Conservation (phyloP, 1,140 invertebrate genomes). For the Pygmarrhopalites habei region DNA sequence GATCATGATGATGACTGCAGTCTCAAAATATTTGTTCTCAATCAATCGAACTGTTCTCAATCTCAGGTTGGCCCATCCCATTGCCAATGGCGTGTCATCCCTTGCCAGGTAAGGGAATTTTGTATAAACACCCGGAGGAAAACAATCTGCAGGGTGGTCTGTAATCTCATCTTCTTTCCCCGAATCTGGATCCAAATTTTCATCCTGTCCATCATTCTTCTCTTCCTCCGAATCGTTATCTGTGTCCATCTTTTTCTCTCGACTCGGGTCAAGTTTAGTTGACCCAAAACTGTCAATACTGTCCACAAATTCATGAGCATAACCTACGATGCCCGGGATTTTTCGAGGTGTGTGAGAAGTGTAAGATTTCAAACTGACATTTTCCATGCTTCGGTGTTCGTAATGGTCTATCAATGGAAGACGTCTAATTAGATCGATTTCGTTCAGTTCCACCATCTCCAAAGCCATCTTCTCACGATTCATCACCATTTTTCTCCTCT, state of each 20-base stretch:
- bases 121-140: constrained; percentile 79
- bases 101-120: constrained; percentile 77
- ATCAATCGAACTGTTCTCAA: constrained; percentile 89
- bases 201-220: too few species aligned
- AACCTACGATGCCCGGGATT: constrained; percentile 65
- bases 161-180: constrained; percentile 48
- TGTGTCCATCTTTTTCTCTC: too few species aligned
- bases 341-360: too few species aligned
- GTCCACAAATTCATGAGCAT: too few species aligned
- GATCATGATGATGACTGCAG: constrained; percentile 97
- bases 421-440: constrained; percentile 89
- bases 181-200: constrained; percentile 63
- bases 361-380: constrained; percentile 15
- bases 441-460: constrained; percentile 61
- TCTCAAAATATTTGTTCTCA: constrained; percentile 99
- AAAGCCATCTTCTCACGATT: constrained; percentile 22
- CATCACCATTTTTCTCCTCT: neutral
- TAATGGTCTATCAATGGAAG: constrained; percentile 55
- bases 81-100: constrained; percentile 84
- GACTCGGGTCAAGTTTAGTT: constrained; percentile 81
- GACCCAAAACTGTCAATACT: constrained; percentile 65
- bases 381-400: constrained; percentile 19
- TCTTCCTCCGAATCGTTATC: too few species aligned
- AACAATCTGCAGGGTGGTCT: constrained; percentile 86
- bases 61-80: constrained; percentile 84